Percentiles rank a stretch among this genome's conserved stretches.
Conservation (phyloP, 2,888 invertebrate genomes). For the Metallyticus violacea region DNA sequence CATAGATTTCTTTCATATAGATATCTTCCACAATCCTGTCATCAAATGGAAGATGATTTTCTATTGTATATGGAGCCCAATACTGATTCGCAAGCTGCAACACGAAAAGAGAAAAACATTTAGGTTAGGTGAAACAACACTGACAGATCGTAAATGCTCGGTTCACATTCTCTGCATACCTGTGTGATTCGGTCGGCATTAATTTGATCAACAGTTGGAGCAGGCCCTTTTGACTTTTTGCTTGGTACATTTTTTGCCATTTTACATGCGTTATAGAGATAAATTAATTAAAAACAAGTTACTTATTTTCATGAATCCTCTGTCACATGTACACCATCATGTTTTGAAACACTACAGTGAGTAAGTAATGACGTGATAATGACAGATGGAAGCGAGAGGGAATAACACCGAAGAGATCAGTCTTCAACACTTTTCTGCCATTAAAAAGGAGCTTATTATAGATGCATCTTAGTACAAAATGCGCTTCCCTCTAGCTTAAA, state of each 20-base stretch:
- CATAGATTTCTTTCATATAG: constrained; percentile 81
- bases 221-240: constrained; percentile 48
- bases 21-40: constrained; percentile 82
- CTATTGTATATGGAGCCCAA: constrained; percentile 85
- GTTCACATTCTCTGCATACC: constrained; percentile 52
- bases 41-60: constrained; percentile 70
- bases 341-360: too few species aligned
- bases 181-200: constrained; percentile 87
- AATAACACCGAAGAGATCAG: not conserved
- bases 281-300: not conserved
- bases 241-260: not conserved
- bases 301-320: too few species aligned
- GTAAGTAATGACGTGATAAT: too few species aligned
- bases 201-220: constrained; percentile 85
- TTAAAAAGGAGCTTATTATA: too few species aligned
- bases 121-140: not conserved
- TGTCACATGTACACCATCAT: not conserved
- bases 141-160: not conserved
- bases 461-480: too few species aligned
- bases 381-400: too few species aligned
- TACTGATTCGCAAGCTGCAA: constrained; percentile 84
- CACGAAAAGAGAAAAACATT: constrained; percentile 13
- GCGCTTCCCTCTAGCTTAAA: too few species aligned
- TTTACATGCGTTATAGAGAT: not conserved
- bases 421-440: too few species aligned